A percentile compares a stretch with the other conserved stretches of the same genome.
These are phyloP conservation scores for Mesocricetus auratus DNA, from an alignment of 2,113 vertebrate genomes.

Conservation along the genomic window DNA sequence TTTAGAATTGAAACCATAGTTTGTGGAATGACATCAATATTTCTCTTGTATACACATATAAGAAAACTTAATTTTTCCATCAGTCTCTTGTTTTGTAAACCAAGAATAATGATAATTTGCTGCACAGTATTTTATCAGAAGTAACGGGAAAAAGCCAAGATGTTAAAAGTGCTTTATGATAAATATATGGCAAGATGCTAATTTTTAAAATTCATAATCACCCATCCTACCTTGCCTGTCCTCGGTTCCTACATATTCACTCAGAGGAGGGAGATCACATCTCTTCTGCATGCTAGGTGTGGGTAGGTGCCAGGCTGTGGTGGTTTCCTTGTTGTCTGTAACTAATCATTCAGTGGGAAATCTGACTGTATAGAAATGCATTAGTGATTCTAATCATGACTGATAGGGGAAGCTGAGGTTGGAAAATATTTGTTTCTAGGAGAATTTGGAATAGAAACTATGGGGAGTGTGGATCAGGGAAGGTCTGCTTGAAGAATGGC, in stretches of 20 bases:
- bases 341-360: background rate
- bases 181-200: background rate
- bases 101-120: background rate
- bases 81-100: constrained; percentile 5
- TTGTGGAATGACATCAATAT: background rate
- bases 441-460: background rate
- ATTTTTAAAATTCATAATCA: constrained; percentile 26
- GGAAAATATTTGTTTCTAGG: background rate
- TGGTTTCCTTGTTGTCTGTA: background rate
- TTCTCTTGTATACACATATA: background rate
- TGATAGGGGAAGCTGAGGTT: background rate
- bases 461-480: background rate
- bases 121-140: constrained; percentile 11
- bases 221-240: background rate
- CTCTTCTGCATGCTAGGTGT: background rate
- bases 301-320: background rate
- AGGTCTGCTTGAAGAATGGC: background rate
- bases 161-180: background rate
- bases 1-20: background rate
- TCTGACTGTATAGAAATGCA: background rate
- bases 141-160: background rate
- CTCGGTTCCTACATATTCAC: background rate
- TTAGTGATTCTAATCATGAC: background rate
- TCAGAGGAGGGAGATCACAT: background rate
- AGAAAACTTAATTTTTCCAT: background rate